Conservation (phyloP, 2,113 vertebrate species). For the Melanostigma gelatinosum region DNA sequence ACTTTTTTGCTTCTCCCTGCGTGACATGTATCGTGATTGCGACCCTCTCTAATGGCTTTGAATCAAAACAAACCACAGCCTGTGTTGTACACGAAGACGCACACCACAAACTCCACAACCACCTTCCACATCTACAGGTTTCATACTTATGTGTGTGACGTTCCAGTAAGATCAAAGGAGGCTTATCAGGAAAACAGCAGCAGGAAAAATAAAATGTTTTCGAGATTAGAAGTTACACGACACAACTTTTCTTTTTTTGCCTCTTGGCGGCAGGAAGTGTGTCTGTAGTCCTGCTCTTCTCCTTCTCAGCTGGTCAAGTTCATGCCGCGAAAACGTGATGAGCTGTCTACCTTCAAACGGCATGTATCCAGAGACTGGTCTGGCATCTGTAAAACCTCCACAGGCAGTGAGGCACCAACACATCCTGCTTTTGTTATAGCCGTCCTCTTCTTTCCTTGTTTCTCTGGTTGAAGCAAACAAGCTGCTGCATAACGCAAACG, state of each 20-base stretch:
- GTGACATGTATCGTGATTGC: not conserved
- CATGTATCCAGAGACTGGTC: constrained; percentile 25
- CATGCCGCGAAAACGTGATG: constrained; percentile 27
- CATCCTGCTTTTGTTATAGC: not conserved
- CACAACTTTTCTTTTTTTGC: not conserved
- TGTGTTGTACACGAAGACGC: not conserved
- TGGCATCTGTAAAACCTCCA: constrained; percentile 30
- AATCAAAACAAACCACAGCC: not conserved
- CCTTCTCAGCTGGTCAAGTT: constrained; percentile 17
- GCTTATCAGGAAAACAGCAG: not conserved
- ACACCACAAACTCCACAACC: not conserved
- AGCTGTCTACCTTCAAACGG: constrained; percentile 40
- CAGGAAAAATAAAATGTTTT: not conserved
- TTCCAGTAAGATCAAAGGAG: not conserved
- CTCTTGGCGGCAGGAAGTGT: not conserved
- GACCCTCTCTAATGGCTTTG: not conserved
- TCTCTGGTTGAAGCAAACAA: not conserved
- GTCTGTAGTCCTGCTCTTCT: constrained; percentile 8
- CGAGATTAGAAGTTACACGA: not conserved
- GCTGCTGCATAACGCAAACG: not conserved
- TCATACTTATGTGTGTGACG: not conserved
- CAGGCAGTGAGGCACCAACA: constrained; percentile 25
- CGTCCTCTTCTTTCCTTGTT: not conserved
- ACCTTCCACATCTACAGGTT: not conserved
- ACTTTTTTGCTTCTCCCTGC: not conserved